Conservation (phyloP, 1,140 invertebrate species). For the Thereuonema tuberculata region DNA sequence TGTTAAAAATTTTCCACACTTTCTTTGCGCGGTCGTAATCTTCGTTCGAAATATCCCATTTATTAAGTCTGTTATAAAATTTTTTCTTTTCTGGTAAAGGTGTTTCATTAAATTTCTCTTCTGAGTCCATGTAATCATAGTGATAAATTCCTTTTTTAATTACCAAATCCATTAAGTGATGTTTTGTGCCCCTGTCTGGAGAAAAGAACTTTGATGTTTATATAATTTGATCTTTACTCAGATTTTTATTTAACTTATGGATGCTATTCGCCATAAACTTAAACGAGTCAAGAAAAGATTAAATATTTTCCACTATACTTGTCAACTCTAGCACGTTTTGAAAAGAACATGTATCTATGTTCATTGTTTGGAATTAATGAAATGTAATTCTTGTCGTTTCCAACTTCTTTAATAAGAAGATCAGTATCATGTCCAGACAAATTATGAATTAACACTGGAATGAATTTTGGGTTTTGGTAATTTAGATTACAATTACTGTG, state of each 20-base stretch:
- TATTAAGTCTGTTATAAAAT: not conserved
- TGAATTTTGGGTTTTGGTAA: constrained; percentile 19
- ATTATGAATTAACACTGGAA: constrained; percentile 33
- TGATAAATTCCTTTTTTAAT: constrained; percentile 3
- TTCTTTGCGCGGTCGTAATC: constrained; percentile 11
- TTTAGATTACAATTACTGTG: not conserved
- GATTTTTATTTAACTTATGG: not conserved
- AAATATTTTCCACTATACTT: not conserved
- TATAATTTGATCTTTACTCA: not conserved
- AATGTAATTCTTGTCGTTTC: constrained; percentile 21
- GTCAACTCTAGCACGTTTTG: constrained; percentile 1
- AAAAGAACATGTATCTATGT: constrained; percentile 21
- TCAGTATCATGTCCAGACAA: constrained; percentile 28
- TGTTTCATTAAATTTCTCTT: constrained; percentile 6
- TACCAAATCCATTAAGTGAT: constrained; percentile 12
- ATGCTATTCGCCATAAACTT: not conserved
- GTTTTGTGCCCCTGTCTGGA: too few relatives aligned
- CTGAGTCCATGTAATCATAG: constrained; percentile 10
- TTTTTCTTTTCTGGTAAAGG: not conserved
- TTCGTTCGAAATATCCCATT: constrained; percentile 1
- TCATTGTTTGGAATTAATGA: constrained; percentile 28
- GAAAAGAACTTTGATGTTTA: constrained; percentile 16
- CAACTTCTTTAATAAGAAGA: constrained; percentile 25
- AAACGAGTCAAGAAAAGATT: not conserved
- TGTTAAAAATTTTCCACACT: constrained; percentile 12